Conservation (phyloP, 2,888 invertebrate genomes). For the Luffia ferchaultella region DNA sequence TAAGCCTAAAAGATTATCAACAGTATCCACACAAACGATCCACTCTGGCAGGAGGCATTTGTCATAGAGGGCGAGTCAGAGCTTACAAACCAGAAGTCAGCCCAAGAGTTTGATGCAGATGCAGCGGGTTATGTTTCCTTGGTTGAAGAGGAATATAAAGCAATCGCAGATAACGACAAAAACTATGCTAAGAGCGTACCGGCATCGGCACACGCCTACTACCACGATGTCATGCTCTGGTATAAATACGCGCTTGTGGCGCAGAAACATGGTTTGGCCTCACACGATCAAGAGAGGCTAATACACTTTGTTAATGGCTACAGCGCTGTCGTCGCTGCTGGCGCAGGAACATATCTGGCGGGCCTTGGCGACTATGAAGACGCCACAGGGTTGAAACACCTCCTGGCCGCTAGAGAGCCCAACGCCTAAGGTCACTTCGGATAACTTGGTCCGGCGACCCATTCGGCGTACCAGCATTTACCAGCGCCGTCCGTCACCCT, state of each 20-base stretch:
- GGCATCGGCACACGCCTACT: not conserved
- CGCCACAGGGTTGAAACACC: conserved; percentile 12
- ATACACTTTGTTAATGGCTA: not conserved
- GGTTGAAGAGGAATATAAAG: conserved; percentile 1
- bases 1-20: not conserved
- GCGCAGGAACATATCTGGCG: conserved; percentile 12
- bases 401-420: conserved; percentile 6
- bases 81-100: not conserved
- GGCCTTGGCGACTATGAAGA: conserved; percentile 14
- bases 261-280: not conserved
- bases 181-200: not conserved
- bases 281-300: not conserved
- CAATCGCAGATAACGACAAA: not conserved
- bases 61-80: not conserved
- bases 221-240: not conserved
- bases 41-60: not conserved
- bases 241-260: not conserved
- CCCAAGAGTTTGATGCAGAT: not conserved
- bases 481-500: conserved; percentile 12
- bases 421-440: conserved; percentile 13
- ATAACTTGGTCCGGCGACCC: conserved; percentile 10
- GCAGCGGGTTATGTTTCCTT: not conserved
- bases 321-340: conserved; percentile 8
- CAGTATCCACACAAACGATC: not conserved
- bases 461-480: conserved; percentile 9